These are phyloP conservation scores for Masnerella sp. DNA, from an alignment of 2,888 invertebrate species.

Conservation along the genomic window DNA sequence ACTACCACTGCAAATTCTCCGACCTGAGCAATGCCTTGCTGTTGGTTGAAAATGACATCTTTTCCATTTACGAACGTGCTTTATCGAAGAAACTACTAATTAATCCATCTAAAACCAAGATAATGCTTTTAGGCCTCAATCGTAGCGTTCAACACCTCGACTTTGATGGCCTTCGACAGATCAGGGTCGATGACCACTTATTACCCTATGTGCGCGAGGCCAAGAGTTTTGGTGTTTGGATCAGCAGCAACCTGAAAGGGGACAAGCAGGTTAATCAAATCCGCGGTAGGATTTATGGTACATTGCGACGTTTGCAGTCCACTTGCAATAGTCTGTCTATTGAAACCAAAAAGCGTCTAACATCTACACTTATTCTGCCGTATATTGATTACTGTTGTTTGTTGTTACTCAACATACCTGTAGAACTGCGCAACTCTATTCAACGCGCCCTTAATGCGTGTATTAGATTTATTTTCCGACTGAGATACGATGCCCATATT, in stretches of 20 bases:
- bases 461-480: not conserved
- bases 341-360: not conserved
- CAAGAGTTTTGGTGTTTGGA: too few relatives aligned
- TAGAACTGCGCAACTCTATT: too few relatives aligned
- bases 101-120: not conserved
- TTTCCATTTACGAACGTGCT: not conserved
- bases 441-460: not conserved
- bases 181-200: too few relatives aligned
- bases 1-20: not conserved
- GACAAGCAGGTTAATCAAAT: too few relatives aligned
- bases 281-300: not conserved
- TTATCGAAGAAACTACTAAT: too few relatives aligned
- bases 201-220: too few relatives aligned
- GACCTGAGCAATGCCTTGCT: not conserved
- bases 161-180: too few relatives aligned
- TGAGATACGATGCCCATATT: not conserved
- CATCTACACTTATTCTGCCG: not conserved
- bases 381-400: slow-evolving; percentile 1
- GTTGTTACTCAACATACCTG: not conserved
- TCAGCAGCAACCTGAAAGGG: too few relatives aligned
- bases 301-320: not conserved
- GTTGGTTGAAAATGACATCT: not conserved
- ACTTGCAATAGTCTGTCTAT: not conserved
- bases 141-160: not conserved
- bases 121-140: not conserved